Conservation (phyloP, 2,888 invertebrate genomes). For the Cantharis flavilabris region DNA sequence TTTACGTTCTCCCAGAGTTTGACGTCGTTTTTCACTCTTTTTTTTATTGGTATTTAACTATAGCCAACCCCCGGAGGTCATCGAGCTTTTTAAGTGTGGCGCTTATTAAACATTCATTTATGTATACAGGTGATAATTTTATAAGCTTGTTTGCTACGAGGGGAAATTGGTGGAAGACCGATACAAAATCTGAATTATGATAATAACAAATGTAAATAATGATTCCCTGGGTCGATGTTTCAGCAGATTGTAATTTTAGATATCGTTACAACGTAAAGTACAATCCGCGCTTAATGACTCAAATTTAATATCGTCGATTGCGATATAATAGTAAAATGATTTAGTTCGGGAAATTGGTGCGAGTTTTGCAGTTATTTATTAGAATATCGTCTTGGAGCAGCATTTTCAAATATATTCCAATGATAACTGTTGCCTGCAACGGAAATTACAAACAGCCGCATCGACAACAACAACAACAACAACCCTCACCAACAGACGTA, state of each 20-base stretch:
- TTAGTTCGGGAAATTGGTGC: slow-evolving; percentile 47
- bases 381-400: slow-evolving; percentile 38
- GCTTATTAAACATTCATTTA: background rate
- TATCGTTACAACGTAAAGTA: slow-evolving; percentile 30
- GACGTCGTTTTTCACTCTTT: background rate
- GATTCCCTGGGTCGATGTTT: slow-evolving; percentile 25
- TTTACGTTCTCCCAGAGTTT: background rate
- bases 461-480: slow-evolving; percentile 34
- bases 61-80: background rate
- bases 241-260: slow-evolving; percentile 43
- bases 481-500: slow-evolving; percentile 33
- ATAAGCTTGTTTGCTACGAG: background rate
- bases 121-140: background rate
- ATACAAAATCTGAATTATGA: slow-evolving; percentile 16
- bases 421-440: slow-evolving; percentile 36
- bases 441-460: slow-evolving; percentile 45
- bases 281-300: slow-evolving; percentile 41
- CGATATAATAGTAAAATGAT: slow-evolving; percentile 45
- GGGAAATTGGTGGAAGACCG: slow-evolving; percentile 1
- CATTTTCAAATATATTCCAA: slow-evolving; percentile 30
- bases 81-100: background rate
- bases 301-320: slow-evolving; percentile 41
- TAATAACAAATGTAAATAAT: slow-evolving; percentile 24
- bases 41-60: background rate
- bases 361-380: slow-evolving; percentile 44